Base-by-base conservation (phyloP, 2,113 vertebrate genomes). In the Bagarius yarrelli region DNA sequence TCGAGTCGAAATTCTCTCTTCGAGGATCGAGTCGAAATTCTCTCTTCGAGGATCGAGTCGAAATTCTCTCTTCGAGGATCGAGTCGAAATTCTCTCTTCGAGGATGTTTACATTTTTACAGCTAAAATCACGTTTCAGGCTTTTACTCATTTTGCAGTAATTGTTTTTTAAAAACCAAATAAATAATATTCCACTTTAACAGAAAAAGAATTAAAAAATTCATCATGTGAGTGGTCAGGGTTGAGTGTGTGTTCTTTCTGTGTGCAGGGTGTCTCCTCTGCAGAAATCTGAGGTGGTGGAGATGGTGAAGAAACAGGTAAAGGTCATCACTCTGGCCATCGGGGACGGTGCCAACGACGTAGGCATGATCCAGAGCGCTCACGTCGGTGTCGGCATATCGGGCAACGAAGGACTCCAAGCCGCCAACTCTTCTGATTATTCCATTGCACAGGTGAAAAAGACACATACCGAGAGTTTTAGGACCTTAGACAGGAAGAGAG, bases 271-370 rank as follows among this genome's bases (percentile, higher is more conserved):
- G 34, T 98, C 98, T 71, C 98, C 98, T 18, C 95, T 99, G 87
- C 98, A 99, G 89, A 99, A 99, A 91, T 99, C 98, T 0, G 98
- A 99, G 91, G 96, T 99, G 83, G 97, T 99, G 79, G 97, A 98
- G 86, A 98, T 99, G 97, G 97, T 99, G 60, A 99, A 99, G 89
- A 98, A 97, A 53, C 96, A 99, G 88, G 97, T 98, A 60, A 97
- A 97, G 86, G 96, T 98, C 80, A 95, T 99, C 89, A 99, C 97
- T 0, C 89, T 99, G 60, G 98, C 98, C 0, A 98, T 99, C 12
- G 98, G 98, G 0, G 98, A 99, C 57, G 98, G 98, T 56, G 97
- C 97, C 16, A 99, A 99, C 21, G 98, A 99, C 1, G 96, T 99
- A 76, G 97, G 97, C 87, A 99, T 99, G 98, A 99, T 99, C 86